These are phyloP conservation scores for Mesorhabditis belari DNA, from an alignment of 2,888 invertebrate genomes.

Conservation along the genomic window DNA sequence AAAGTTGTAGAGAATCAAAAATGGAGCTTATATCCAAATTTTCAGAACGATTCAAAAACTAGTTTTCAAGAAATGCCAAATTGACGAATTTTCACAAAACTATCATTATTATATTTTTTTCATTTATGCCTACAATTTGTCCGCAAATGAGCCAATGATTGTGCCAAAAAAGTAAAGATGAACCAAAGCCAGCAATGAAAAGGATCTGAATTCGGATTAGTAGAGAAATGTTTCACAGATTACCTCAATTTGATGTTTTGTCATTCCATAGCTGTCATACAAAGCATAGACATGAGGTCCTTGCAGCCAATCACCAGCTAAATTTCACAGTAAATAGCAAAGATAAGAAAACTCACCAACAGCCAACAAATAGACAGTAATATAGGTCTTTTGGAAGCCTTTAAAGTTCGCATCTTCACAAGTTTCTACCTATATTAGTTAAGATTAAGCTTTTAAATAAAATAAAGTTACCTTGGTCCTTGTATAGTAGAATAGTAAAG, in stretches of 20 bases:
- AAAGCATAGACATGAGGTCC: slow-evolving; percentile 60
- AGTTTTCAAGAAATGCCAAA: too few relatives aligned
- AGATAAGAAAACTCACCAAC: slow-evolving; percentile 52
- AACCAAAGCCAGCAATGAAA: slow-evolving; percentile 60
- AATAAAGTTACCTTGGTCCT: slow-evolving; percentile 41
- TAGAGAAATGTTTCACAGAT: too few relatives aligned
- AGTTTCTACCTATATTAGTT: slow-evolving; percentile 10
- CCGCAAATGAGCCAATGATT: slow-evolving; percentile 58
- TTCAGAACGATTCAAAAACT: too few relatives aligned
- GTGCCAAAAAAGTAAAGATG: slow-evolving; percentile 59
- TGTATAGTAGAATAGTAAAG: slow-evolving; percentile 54
- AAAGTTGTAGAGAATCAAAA: too few relatives aligned
- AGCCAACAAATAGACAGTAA: slow-evolving; percentile 57
- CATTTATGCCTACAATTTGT: too few relatives aligned
- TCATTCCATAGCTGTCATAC: slow-evolving; percentile 58
- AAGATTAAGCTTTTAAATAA: not conserved
- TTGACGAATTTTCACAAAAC: too few relatives aligned
- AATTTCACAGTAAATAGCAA: slow-evolving; percentile 24
- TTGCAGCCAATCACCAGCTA: slow-evolving; percentile 60
- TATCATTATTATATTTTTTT: too few relatives aligned
- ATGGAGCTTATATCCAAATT: too few relatives aligned
- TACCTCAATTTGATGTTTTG: slow-evolving; percentile 49
- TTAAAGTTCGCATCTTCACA: slow-evolving; percentile 53
- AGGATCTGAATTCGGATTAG: slow-evolving; percentile 54
- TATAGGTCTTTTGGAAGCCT: slow-evolving; percentile 56